A percentile compares a stretch with the other conserved stretches of the same genome.
These are phyloP conservation scores for Mionectes macconnelli DNA, from an alignment of 2,113 vertebrate species.

Conservation along the genomic window DNA sequence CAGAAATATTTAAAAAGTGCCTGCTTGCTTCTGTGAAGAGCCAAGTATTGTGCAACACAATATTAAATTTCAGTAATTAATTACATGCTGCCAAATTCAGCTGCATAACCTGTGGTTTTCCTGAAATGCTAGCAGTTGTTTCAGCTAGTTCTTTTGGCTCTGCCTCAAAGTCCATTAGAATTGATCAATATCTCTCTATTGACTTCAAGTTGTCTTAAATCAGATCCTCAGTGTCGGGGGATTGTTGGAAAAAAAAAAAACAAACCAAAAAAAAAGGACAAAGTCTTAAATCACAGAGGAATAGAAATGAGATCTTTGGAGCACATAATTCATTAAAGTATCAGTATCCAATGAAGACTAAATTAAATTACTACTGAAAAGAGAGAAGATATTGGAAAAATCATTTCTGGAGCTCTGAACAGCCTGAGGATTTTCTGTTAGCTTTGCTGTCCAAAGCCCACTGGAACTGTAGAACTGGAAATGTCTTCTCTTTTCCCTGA, in stretches of 20 bases:
- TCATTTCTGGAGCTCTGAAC: background rate
- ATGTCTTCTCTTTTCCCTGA: background rate
- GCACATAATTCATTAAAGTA: background rate
- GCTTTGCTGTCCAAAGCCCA: background rate
- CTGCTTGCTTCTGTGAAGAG: background rate
- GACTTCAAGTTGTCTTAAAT: background rate
- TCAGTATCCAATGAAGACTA: background rate
- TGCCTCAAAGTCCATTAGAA: background rate
- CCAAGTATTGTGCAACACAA: background rate
- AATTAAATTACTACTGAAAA: background rate
- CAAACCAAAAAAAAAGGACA: background rate
- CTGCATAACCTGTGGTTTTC: background rate
- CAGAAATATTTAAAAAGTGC: background rate
- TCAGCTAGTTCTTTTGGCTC: background rate
- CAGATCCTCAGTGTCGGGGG: background rate
- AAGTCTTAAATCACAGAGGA: background rate
- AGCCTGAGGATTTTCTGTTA: background rate
- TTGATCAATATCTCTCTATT: background rate
- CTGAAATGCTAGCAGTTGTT: background rate
- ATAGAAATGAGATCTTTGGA: background rate
- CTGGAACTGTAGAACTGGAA: background rate
- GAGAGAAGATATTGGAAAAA: background rate
- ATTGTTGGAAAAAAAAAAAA: background rate
- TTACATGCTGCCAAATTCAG: background rate
- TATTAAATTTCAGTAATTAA: constrained; percentile 27